Conservation (phyloP, 2,797 vertebrate species). For the Anguilla obscura region DNA sequence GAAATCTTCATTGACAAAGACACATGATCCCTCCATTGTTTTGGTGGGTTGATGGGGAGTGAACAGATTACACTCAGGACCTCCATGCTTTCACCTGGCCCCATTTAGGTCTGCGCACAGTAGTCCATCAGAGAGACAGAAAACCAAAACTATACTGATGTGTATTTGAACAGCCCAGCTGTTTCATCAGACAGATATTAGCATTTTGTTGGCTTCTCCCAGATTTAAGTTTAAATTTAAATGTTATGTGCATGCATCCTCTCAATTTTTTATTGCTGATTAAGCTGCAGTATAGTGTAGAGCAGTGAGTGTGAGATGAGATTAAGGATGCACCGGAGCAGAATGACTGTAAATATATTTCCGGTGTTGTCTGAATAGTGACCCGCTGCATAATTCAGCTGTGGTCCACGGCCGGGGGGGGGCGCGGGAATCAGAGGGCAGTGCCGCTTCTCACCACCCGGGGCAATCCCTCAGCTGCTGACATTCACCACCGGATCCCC, state of each 20-base stretch:
- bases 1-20: not conserved
- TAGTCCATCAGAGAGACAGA: not conserved
- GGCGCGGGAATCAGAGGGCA: not conserved
- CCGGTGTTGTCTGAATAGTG: conserved; percentile 31
- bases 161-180: conserved; percentile 16
- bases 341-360: conserved; percentile 36
- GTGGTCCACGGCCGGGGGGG: not conserved
- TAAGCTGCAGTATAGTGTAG: not conserved
- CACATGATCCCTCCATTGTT: conserved; percentile 37
- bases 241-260: not conserved
- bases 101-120: not conserved
- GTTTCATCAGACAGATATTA: not conserved
- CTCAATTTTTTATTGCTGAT: not conserved
- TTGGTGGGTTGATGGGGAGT: conserved; percentile 37
- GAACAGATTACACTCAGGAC: conserved; percentile 37
- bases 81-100: conserved; percentile 30
- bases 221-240: not conserved
- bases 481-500: not conserved
- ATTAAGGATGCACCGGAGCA: not conserved
- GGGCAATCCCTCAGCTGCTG: not conserved
- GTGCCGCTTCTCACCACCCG: not conserved
- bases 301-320: conserved; percentile 29
- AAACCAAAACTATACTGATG: conserved; percentile 35
- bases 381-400: conserved; percentile 28
- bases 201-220: not conserved